phyloP scores from a whole-genome alignment of 2,797 vertebrate species.

The Cynodonichthys magdalenae region DNA sequence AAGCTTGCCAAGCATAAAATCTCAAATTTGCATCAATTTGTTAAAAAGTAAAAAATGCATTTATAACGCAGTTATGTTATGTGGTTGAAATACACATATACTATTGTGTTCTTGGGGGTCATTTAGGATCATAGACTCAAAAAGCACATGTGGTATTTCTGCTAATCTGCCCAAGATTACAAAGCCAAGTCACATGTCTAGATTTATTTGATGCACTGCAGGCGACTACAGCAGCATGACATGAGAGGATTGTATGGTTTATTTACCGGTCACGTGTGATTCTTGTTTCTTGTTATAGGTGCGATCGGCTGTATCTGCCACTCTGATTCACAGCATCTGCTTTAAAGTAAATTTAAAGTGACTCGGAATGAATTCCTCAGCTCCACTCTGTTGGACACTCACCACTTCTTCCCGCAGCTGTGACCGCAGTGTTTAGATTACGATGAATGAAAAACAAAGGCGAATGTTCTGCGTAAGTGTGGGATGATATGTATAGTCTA shows the following conservation, averaged over 20 bases:
- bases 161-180: slow-evolving; percentile 54
- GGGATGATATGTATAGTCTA: slow-evolving; percentile 55
- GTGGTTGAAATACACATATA: slow-evolving; percentile 18
- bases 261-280: slow-evolving; percentile 49
- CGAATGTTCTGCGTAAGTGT: slow-evolving; percentile 25
- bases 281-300: slow-evolving; percentile 16
- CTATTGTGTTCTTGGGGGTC: slow-evolving; percentile 25
- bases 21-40: no score
- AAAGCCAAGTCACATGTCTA: slow-evolving; percentile 46
- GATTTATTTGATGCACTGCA: slow-evolving; percentile 38
- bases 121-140: slow-evolving; percentile 24
- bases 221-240: slow-evolving; percentile 49
- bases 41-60: no score
- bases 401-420: slow-evolving; percentile 15
- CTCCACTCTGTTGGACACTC: slow-evolving; percentile 8
- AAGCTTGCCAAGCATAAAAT: no score
- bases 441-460: slow-evolving; percentile 50
- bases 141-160: slow-evolving; percentile 34
- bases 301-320: slow-evolving; percentile 7
- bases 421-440: slow-evolving; percentile 38
- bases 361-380: slow-evolving; percentile 34
- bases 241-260: slow-evolving; percentile 32
- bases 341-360: slow-evolving; percentile 52
- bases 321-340: slow-evolving; percentile 50
- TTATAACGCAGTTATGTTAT: background rate